Evolutionary conservation across 2,797 vertebrate species (phyloP).

Genomic region (Protonibea diacanthus): DNA sequence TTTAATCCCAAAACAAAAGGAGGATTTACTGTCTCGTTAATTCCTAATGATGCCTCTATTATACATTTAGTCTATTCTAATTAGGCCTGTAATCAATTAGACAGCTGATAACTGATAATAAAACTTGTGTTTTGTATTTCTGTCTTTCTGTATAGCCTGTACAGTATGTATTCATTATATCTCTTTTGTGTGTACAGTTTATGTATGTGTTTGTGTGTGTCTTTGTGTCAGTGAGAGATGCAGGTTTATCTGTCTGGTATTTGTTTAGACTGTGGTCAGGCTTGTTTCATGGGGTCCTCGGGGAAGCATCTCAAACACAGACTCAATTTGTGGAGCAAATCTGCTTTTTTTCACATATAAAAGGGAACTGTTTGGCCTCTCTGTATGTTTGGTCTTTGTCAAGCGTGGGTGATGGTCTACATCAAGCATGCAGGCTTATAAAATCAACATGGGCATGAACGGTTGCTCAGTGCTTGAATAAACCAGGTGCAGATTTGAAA

Average conservation of each 20-base stretch:
- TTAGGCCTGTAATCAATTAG: background rate
- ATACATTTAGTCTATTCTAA: background rate
- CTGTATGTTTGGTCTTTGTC: slow-evolving; percentile 46
- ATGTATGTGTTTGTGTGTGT: slow-evolving; percentile 6
- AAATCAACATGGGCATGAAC: slow-evolving; percentile 19
- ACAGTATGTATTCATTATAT: background rate
- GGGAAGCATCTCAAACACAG: slow-evolving; percentile 56
- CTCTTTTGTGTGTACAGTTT: background rate
- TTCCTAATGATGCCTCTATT: background rate
- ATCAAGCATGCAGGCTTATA: slow-evolving; percentile 21
- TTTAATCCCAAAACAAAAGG: background rate
- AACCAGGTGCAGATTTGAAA: slow-evolving; percentile 3
- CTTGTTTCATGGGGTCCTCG: slow-evolving; percentile 44
- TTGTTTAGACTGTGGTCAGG: slow-evolving; percentile 70
- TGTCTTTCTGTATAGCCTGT: background rate
- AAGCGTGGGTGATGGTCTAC: slow-evolving; percentile 32
- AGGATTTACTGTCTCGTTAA: slow-evolving; percentile 4
- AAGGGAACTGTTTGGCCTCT: slow-evolving; percentile 36
- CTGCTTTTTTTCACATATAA: slow-evolving; percentile 57
- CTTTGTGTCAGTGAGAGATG: slow-evolving; percentile 40
- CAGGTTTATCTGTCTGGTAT: slow-evolving; percentile 68
- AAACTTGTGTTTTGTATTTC: background rate
- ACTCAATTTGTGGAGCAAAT: slow-evolving; percentile 63
- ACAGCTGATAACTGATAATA: background rate
- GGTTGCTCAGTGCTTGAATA: slow-evolving; percentile 4